These are phyloP conservation scores for Platerodrilus igneus DNA, from an alignment of 2,888 invertebrate genomes.

Conservation along the genomic window DNA sequence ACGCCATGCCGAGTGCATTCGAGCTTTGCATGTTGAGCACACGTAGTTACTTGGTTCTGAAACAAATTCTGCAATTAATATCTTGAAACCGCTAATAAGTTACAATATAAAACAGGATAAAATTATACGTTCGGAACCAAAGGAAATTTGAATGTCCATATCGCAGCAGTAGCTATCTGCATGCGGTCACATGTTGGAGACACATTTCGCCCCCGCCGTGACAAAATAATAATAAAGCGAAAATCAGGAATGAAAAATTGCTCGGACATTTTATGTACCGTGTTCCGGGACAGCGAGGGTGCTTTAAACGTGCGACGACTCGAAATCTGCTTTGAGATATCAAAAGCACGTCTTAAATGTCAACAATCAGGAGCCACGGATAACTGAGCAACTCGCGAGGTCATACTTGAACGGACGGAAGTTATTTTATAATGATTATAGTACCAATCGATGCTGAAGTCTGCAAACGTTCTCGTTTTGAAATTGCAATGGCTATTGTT, in stretches of 20 bases:
- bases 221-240: slow-evolving; percentile 48
- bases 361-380: slow-evolving; percentile 44
- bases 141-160: slow-evolving; percentile 38
- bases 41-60: slow-evolving; percentile 92
- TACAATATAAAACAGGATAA: too few species aligned
- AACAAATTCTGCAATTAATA: slow-evolving; percentile 43
- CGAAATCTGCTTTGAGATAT: slow-evolving; percentile 25
- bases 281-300: slow-evolving; percentile 43
- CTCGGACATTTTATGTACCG: slow-evolving; percentile 47
- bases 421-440: slow-evolving; percentile 42
- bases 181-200: slow-evolving; percentile 46
- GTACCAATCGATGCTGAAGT: slow-evolving; percentile 34
- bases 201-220: slow-evolving; percentile 41
- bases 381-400: slow-evolving; percentile 44
- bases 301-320: slow-evolving; percentile 45
- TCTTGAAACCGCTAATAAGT: slow-evolving; percentile 12
- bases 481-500: slow-evolving; percentile 39
- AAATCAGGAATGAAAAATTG: slow-evolving; percentile 50
- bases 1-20: slow-evolving; percentile 91
- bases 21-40: slow-evolving; percentile 89
- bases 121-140: slow-evolving; percentile 20
- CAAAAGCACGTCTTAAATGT: slow-evolving; percentile 25
- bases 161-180: slow-evolving; percentile 41
- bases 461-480: slow-evolving; percentile 36
- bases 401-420: slow-evolving; percentile 41